Evolutionary conservation across 2,888 invertebrate genomes (phyloP).

Genomic region (Sericinus montela): DNA sequence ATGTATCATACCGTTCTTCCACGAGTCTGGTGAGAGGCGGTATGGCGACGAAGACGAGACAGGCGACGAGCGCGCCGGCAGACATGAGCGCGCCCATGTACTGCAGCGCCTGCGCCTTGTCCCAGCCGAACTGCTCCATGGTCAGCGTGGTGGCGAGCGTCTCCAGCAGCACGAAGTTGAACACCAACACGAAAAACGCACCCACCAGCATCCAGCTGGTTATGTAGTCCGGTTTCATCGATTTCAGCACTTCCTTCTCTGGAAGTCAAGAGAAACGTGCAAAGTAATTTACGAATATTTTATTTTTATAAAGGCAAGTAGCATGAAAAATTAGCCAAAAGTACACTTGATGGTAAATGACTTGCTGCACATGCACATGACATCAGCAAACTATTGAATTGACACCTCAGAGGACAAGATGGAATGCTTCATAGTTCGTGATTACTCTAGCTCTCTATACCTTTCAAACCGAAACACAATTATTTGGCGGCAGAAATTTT

Average conservation of each 20-base stretch:
- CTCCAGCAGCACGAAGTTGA: conserved; percentile 93
- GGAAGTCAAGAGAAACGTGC: no score
- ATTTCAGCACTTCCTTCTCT: conserved; percentile 87
- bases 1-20: conserved; percentile 84
- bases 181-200: conserved; percentile 90
- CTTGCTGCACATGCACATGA: no score
- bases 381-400: no score
- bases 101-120: conserved; percentile 85
- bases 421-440: no score
- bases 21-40: conserved; percentile 84
- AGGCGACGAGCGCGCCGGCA: conserved; percentile 87
- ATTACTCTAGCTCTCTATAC: no score
- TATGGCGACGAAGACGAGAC: conserved; percentile 85
- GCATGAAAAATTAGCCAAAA: no score
- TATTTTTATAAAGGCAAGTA: no score
- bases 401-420: no score
- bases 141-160: conserved; percentile 91
- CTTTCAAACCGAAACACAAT: no score
- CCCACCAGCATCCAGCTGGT: conserved; percentile 88
- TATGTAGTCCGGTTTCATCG: conserved; percentile 84
- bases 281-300: no score
- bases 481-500: no score
- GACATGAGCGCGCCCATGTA: conserved; percentile 92
- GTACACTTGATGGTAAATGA: no score
- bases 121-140: conserved; percentile 95